Conservation (phyloP, 2,888 invertebrate species). For the Catocala sponsa region DNA sequence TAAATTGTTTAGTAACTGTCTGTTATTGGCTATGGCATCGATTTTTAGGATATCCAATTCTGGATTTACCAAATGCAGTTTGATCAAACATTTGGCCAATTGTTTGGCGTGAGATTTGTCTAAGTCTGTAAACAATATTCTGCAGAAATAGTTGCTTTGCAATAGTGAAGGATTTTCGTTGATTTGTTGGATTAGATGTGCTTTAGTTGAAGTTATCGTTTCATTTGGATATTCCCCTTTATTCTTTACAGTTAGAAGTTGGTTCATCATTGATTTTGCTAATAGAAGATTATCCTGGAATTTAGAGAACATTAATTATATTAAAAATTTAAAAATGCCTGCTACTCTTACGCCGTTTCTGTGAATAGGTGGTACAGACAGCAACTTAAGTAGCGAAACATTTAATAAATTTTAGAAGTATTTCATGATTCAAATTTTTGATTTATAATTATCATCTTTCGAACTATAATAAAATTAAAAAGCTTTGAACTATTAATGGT, state of each 20-base stretch:
- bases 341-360: background rate
- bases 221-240: conserved; percentile 37
- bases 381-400: no score
- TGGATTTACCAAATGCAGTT: conserved; percentile 57
- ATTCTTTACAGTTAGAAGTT: conserved; percentile 56
- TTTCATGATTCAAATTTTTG: no score
- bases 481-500: no score
- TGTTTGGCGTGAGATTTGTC: conserved; percentile 66
- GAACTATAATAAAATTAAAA: no score
- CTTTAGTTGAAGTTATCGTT: conserved; percentile 58
- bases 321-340: background rate
- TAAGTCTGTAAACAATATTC: conserved; percentile 68
- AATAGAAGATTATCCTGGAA: conserved; percentile 76
- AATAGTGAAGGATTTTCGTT: conserved; percentile 56
- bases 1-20: conserved; percentile 64
- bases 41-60: conserved; percentile 59
- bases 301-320: background rate
- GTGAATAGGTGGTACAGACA: background rate
- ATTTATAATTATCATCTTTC: no score
- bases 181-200: conserved; percentile 70
- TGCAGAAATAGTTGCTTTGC: conserved; percentile 60
- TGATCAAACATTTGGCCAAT: conserved; percentile 70
- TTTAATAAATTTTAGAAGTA: no score
- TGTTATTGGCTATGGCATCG: conserved; percentile 65
- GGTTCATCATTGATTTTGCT: conserved; percentile 68